Evolutionary conservation across 2,888 invertebrate genomes (phyloP).

Genomic region (Cephalotes varians): DNA sequence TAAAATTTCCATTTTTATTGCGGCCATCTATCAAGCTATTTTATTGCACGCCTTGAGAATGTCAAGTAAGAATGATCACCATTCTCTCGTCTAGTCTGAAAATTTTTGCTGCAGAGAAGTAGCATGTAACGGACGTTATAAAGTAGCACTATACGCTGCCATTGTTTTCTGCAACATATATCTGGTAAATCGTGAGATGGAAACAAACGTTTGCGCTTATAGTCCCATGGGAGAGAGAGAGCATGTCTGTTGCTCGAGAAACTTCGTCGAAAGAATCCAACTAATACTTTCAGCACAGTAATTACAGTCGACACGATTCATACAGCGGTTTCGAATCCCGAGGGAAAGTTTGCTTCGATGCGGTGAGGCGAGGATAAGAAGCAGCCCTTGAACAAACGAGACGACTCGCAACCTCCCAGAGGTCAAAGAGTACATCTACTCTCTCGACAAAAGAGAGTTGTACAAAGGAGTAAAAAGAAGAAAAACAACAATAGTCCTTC

Average conservation of each 20-base stretch:
- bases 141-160: constrained; percentile 14
- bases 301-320: constrained; percentile 70
- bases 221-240: constrained; percentile 1
- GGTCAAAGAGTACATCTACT: constrained; percentile 47
- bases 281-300: constrained; percentile 58
- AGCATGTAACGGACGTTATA: constrained; percentile 14
- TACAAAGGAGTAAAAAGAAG: constrained; percentile 30
- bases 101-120: constrained; percentile 1
- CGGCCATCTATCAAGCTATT: neutral
- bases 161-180: constrained; percentile 31
- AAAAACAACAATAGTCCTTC: constrained; percentile 20
- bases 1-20: constrained; percentile 29
- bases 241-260: constrained; percentile 36
- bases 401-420: constrained; percentile 50
- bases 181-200: constrained; percentile 46
- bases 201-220: constrained; percentile 31
- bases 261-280: constrained; percentile 57
- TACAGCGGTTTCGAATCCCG: constrained; percentile 59
- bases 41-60: constrained; percentile 13
- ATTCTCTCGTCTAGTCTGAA: constrained; percentile 28
- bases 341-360: constrained; percentile 59
- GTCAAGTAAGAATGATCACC: constrained; percentile 38
- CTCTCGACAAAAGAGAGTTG: constrained; percentile 12
- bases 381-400: constrained; percentile 67
- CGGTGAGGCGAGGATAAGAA: constrained; percentile 49